Conservation (phyloP, 1,140 invertebrate species). For the Berghia stephanieae region DNA sequence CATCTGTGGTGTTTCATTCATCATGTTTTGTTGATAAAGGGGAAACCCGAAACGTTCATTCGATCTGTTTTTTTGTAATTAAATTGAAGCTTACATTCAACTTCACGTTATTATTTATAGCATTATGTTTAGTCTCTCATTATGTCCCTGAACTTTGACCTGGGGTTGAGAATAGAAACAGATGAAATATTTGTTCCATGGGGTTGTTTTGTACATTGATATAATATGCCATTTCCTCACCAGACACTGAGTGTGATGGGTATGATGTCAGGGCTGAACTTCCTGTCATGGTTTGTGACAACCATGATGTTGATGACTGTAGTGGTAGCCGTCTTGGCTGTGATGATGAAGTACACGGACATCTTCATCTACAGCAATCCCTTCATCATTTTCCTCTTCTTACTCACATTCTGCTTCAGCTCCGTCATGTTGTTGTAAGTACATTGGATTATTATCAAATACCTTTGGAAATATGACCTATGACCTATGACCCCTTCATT, state of each 20-base stretch:
- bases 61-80: background rate
- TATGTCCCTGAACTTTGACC: no score
- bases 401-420: constrained; percentile 68
- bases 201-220: background rate
- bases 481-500: no score
- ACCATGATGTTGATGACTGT: constrained; percentile 56
- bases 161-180: background rate
- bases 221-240: constrained; percentile 24
- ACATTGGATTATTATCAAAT: no score
- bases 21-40: no score
- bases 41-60: no score
- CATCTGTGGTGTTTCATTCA: no score
- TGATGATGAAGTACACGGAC: constrained; percentile 67
- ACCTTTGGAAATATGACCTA: no score
- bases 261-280: constrained; percentile 59
- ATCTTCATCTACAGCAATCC: constrained; percentile 68
- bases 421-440: constrained; percentile 70
- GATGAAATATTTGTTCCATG: background rate
- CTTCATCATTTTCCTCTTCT: constrained; percentile 69
- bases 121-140: background rate
- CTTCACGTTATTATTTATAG: background rate
- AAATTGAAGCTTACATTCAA: background rate
- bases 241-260: constrained; percentile 68
- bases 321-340: constrained; percentile 45
- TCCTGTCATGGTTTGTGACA: constrained; percentile 64